Evolutionary conservation across 2,888 invertebrate genomes (phyloP), one percentile per base, ranked within the genome.

Genomic region (Polyommatus iphigenia): DNA sequence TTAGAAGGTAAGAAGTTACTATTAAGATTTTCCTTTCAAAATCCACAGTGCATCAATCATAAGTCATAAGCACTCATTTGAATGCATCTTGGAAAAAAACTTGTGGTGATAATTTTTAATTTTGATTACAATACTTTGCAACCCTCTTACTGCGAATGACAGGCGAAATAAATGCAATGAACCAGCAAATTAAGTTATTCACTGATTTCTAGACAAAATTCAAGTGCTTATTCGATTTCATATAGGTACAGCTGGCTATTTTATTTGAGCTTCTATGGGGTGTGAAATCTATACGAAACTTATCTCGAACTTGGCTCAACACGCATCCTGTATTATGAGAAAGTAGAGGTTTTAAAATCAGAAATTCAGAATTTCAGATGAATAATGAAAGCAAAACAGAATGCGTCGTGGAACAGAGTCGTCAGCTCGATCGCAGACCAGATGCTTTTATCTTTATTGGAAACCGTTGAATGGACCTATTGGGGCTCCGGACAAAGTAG

Each of bases 371-470:
- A 15, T 32, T 29, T 67, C 29, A 67, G 4, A 32, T 67, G 73
- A 73, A 46, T 15, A 41, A 41, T 46, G 50, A 24, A 54, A 75
- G 24, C 75, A 75, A 75, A 50, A 75, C 29, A 29, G 29, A 8
- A 50, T 6, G 75, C 24, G 72, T n/a, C 36, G 7, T 24, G 24
- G 20, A 75, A 54, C 50, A 18, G 29, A 75, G 75, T 54, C 50
- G 75, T 15, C 24, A 75, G 75, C 29, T 24, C 46, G 46, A 73
- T 50, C 46, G 46, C 24, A 50, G 50, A 50, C 75, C 24, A 50
- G 24, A 75, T 29, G 50, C 75, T 75, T 75, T 75, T 75, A 75
- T 75, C 50, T 75, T 75, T 75, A 75, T 75, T 75, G 75, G 75
- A 75, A 75, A 54, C 75, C 29, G 75, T 75, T 75, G 75, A 75